phyloP scores from a whole-genome alignment of 2,113 vertebrate species.

The Furnarius figulus region DNA sequence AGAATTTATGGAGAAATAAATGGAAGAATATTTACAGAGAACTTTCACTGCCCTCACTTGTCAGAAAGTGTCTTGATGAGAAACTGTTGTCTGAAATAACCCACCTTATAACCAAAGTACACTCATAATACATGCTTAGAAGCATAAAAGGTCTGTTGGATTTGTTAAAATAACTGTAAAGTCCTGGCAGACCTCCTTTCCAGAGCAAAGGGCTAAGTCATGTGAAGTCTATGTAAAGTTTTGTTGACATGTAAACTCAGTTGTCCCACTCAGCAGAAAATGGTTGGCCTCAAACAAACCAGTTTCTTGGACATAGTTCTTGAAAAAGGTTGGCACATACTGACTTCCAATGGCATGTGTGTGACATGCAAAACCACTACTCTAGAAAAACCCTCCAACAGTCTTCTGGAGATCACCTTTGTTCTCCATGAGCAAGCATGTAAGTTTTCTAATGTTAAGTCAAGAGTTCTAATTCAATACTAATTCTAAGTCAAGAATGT shows the following conservation, averaged over 20 bases:
- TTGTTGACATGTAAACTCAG: not conserved
- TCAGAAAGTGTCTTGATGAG: not conserved
- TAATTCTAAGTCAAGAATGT: not conserved
- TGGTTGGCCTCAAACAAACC: not conserved
- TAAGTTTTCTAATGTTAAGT: not conserved
- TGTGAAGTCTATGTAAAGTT: not conserved
- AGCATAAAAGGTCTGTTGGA: not conserved
- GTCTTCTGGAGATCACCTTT: not conserved
- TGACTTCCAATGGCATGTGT: not conserved
- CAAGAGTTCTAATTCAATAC: not conserved
- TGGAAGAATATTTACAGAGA: not conserved
- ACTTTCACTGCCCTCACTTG: not conserved
- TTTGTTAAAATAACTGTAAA: not conserved
- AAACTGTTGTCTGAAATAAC: not conserved
- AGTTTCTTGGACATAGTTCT: not conserved
- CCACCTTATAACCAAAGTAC: not conserved
- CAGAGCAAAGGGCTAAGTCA: not conserved
- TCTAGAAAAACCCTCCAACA: not conserved
- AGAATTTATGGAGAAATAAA: not conserved
- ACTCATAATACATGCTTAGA: not conserved
- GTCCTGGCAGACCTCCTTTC: not conserved
- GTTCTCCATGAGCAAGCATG: not conserved
- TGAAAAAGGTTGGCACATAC: not conserved
- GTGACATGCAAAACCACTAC: not conserved
- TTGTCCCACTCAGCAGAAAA: not conserved